Evolutionary conservation across 2,888 invertebrate genomes (phyloP).

Genomic region (Isotomurus palustris): DNA sequence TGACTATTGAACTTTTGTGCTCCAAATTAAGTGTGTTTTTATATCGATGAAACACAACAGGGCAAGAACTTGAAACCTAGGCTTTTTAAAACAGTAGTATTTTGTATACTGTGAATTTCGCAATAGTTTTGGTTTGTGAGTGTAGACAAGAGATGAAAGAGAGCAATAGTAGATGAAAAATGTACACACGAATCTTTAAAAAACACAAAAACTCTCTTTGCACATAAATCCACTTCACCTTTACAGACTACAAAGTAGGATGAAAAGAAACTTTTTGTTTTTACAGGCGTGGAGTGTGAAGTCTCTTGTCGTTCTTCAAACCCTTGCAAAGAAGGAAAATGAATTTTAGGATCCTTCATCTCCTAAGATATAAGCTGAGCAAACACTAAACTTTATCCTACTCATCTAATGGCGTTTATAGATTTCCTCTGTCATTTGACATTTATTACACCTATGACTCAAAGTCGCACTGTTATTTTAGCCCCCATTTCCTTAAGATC

Average conservation of each 20-base stretch:
- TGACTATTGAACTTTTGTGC: too few species aligned
- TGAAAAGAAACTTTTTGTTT: slow-evolving; percentile 11
- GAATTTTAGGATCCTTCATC: background rate
- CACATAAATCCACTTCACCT: slow-evolving; percentile 4
- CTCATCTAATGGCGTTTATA: background rate
- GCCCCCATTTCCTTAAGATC: too few species aligned
- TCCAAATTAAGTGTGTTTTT: too few species aligned
- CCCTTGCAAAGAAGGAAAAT: background rate
- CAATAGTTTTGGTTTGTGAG: too few species aligned
- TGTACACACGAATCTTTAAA: background rate
- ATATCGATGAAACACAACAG: too few species aligned
- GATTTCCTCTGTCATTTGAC: slow-evolving; percentile 16
- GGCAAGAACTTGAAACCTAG: too few species aligned
- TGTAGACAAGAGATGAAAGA: too few species aligned
- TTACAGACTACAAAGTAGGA: background rate
- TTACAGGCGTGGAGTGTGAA: slow-evolving; percentile 9
- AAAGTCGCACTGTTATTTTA: too few species aligned
- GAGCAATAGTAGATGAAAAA: background rate
- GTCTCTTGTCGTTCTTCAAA: slow-evolving; percentile 8
- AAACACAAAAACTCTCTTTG: slow-evolving; percentile 1
- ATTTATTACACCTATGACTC: slow-evolving; percentile 12
- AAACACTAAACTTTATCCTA: slow-evolving; percentile 7
- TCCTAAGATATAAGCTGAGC: slow-evolving; percentile 5
- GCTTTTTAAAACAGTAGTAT: too few species aligned
- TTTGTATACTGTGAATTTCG: too few species aligned